Conservation (phyloP, 2,797 vertebrate species). For the Acipenser oxyrinchus region DNA sequence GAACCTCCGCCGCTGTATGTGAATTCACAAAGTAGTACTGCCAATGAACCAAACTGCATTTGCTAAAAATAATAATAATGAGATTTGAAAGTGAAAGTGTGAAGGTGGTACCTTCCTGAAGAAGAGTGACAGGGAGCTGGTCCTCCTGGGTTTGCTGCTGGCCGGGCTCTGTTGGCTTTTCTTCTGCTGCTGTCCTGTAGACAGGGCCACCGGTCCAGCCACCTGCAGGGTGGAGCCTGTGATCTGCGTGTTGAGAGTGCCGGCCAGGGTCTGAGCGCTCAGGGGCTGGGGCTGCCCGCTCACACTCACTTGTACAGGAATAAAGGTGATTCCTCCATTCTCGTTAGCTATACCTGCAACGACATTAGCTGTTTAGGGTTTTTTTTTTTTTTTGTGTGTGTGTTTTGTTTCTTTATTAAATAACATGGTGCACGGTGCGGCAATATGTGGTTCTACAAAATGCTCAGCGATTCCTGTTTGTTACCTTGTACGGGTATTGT, state of each 20-base stretch:
- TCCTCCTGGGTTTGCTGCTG: constrained; percentile 46
- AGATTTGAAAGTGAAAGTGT: constrained; percentile 16
- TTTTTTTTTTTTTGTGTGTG: no score
- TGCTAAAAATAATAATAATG: no score
- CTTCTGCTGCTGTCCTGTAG: constrained; percentile 43
- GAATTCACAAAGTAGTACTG: no score
- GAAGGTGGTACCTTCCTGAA: constrained; percentile 71
- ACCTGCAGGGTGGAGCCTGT: constrained; percentile 48
- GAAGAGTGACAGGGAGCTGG: constrained; percentile 73
- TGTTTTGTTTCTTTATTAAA: no score
- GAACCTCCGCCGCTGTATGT: no score
- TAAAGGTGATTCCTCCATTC: constrained; percentile 82
- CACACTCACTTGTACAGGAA: constrained; percentile 76
- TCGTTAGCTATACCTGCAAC: constrained; percentile 78
- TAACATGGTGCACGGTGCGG: no score
- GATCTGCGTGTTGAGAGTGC: constrained; percentile 53
- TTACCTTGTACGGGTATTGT: constrained; percentile 84
- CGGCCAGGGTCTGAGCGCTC: constrained; percentile 57
- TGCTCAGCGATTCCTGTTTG: constrained; percentile 10
- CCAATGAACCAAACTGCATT: no score
- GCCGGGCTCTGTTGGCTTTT: constrained; percentile 16
- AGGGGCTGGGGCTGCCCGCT: constrained; percentile 65
- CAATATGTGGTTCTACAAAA: neutral
- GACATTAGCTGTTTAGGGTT: neutral
- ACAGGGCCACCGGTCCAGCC: constrained; percentile 46